Percentiles rank a stretch among this genome's conserved stretches.
phyloP scores from a whole-genome alignment of 2,797 vertebrate genomes.

The Chrosomus eos region DNA sequence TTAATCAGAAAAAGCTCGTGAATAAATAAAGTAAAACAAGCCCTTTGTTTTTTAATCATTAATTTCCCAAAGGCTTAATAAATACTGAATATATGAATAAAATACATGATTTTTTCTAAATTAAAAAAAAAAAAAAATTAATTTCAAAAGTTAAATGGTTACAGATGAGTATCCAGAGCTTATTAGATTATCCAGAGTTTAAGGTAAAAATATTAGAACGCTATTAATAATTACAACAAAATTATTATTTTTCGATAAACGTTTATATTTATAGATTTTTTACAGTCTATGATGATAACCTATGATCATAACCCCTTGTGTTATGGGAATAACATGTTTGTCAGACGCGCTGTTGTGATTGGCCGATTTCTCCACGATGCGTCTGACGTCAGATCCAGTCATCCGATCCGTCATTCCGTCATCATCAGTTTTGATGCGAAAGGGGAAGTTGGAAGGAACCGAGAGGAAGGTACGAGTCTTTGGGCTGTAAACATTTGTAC shows the following conservation, averaged over 20 bases:
- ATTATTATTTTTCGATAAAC: no score
- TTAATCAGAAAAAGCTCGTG: not conserved
- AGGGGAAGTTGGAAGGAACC: constrained; percentile 78
- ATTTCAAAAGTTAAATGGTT: not conserved
- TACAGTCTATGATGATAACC: no score
- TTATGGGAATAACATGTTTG: not conserved
- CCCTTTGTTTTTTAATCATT: not conserved
- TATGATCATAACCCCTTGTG: not conserved
- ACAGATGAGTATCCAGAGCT: not conserved
- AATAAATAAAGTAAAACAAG: not conserved
- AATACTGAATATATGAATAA: not conserved
- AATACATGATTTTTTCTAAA: not conserved
- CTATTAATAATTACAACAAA: no score
- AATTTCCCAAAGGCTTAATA: not conserved
- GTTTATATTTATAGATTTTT: not conserved
- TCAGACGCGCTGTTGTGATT: constrained; percentile 58
- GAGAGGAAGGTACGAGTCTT: constrained; percentile 63
- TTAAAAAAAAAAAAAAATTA: no score
- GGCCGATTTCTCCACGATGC: constrained; percentile 62
- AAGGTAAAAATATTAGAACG: not conserved
- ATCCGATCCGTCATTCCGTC: constrained; percentile 69
- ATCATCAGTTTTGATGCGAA: constrained; percentile 73
- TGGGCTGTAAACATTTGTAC: not conserved
- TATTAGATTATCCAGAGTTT: no score
- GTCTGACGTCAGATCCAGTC: constrained; percentile 68